Conservation (phyloP, 2,888 invertebrate genomes). For the Aphodius granarius region DNA sequence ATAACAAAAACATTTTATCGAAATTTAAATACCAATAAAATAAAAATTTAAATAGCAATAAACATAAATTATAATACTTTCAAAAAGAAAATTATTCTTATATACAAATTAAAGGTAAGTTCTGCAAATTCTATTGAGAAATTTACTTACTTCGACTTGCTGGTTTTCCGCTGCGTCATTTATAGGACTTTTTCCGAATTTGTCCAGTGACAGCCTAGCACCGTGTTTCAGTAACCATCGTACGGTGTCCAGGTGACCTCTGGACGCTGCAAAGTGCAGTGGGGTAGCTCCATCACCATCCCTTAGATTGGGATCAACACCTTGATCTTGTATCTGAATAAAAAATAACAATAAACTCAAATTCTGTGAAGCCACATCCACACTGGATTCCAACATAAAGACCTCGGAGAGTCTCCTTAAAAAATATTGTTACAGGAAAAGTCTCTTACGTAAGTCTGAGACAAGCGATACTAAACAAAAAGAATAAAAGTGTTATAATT, state of each 20-base stretch:
- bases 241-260: conserved; percentile 78
- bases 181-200: conserved; percentile 87
- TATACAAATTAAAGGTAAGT: not conserved
- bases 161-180: conserved; percentile 92
- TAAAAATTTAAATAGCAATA: no score
- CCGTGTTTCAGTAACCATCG: conserved; percentile 85
- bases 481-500: not conserved
- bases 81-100: no score
- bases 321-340: conserved; percentile 76
- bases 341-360: not conserved
- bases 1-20: no score
- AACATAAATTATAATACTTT: no score
- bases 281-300: conserved; percentile 90
- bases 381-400: no score
- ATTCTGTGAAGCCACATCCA: no score
- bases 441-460: not conserved
- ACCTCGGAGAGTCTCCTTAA: no score
- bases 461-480: not conserved
- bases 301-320: conserved; percentile 80
- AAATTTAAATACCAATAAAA: no score
- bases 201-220: conserved; percentile 77
- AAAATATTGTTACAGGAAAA: no score
- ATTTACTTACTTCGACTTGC: conserved; percentile 73
- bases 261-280: conserved; percentile 84
- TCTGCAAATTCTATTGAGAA: not conserved